Evolutionary conservation across 2,113 vertebrate species (phyloP).

Genomic region (Scytalopus superciliaris): DNA sequence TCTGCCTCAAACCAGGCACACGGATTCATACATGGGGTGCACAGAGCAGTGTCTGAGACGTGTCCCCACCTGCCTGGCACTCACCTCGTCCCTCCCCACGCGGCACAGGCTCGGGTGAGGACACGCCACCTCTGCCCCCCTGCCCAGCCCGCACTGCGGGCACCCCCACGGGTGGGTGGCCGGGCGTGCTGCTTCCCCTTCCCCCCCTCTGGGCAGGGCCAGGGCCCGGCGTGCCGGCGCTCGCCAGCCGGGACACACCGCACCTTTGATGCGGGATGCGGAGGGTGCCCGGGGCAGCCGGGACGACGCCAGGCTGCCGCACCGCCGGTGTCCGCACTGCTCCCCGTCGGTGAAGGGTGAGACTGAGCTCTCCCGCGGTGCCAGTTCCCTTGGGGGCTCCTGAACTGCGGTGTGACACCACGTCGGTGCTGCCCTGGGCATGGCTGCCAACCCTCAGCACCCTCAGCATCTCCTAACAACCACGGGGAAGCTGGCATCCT

Average conservation of each 20-base stretch:
- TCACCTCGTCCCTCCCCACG: neutral
- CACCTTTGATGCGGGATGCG: neutral
- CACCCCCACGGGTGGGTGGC: neutral
- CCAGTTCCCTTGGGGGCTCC: neutral
- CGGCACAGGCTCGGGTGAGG: rapidly evolving
- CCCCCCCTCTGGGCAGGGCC: neutral
- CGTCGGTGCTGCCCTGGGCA: rapidly evolving
- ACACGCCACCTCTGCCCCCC: neutral
- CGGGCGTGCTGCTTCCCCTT: rapidly evolving
- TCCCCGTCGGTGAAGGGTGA: rapidly evolving
- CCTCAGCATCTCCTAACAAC: neutral
- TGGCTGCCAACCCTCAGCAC: neutral
- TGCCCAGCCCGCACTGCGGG: neutral
- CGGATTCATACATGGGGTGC: rapidly evolving
- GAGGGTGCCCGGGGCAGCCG: neutral
- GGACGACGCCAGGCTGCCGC: neutral
- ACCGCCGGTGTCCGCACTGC: neutral
- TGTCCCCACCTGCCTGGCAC: neutral
- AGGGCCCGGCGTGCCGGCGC: neutral
- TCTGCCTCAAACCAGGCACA: neutral
- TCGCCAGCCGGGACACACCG: neutral
- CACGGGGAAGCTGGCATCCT: neutral
- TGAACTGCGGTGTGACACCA: neutral
- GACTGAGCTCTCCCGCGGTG: rapidly evolving
- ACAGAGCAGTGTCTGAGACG: neutral